phyloP scores from a whole-genome alignment of 2,888 invertebrate genomes.

The Drosophila atroscutellata region DNA sequence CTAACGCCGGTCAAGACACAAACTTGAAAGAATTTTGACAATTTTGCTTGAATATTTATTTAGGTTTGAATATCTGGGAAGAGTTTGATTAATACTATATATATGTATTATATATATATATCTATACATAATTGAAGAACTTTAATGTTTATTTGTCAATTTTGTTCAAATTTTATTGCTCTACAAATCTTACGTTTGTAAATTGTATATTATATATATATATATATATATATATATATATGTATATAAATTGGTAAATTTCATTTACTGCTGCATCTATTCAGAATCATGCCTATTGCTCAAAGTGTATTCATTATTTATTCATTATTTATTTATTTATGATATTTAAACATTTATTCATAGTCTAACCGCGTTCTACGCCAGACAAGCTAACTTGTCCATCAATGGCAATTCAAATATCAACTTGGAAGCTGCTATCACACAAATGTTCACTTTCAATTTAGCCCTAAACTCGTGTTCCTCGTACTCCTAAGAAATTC shows the following conservation, averaged over 20 bases:
- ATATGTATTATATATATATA: no score
- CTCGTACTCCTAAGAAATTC: not conserved
- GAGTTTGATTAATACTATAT: not conserved
- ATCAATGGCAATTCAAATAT: not conserved
- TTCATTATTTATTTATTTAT: not conserved
- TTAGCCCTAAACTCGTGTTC: not conserved
- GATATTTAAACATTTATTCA: not conserved
- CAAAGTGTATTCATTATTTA: not conserved
- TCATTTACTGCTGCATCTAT: not conserved
- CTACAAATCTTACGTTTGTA: not conserved
- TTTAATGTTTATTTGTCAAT: not conserved
- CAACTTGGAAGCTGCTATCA: not conserved
- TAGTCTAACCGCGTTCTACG: conserved; percentile 57
- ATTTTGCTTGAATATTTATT: not conserved
- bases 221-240: not conserved
- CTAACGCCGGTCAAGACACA: not conserved
- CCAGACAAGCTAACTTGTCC: conserved; percentile 15
- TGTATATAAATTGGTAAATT: not conserved
- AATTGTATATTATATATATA: not conserved
- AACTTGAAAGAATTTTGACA: not conserved
- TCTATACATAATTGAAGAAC: not conserved
- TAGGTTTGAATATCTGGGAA: not conserved
- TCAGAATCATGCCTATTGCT: not conserved
- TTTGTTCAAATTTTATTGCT: not conserved
- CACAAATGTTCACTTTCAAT: not conserved